Base-by-base conservation (phyloP, 2,113 vertebrate genomes). In the Ageneiosus marmoratus region DNA sequence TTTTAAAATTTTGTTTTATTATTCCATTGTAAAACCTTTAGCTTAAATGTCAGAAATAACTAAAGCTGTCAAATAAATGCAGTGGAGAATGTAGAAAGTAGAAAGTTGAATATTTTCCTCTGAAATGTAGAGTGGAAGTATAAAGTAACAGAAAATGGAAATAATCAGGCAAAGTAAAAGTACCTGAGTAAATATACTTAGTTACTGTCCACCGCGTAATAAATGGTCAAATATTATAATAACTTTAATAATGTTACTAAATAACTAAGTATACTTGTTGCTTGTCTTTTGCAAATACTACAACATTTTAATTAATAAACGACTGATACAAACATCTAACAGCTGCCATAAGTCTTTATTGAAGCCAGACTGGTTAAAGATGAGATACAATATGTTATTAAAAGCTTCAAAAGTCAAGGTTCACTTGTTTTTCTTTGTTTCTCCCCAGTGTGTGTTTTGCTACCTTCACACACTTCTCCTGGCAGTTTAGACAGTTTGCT, bases 401-500 rank as follows among this genome's bases (percentile, higher is more conserved):
- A 70, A 41, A 69, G 16, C 62, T 34, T 20, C 2, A 37, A 37
- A 37, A 37, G 15, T 12, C 20, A 41, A 24, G n/a, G 4, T 13
- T 70, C 10, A 24, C 11, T 70, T 24, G n/a, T n/a, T 13, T 13
- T 44, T 24, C 15, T 48, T 46, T 46, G 22, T 70, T 46, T 22
- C 22, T 11, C 12, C 44, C 1, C 8, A 6, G 27, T 72, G 69
- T 72, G 24, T 41, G 20, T 46, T 72, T 46, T 46, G 50, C 16
- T 24, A 29, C 34, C 13, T 72, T 2, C 53, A 27, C 67, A 81
- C 34, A 20, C 51, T 27, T 44, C 13, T 58, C 24, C 55, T 51
- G 44, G 20, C 56, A 82, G 70, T 63, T 82, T 75, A 56, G 69
- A 62, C 81, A 75, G 56, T 37, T 32, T 58, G 37, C 51, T 27